Percentiles rank a stretch among this genome's conserved stretches.
These are phyloP conservation scores for Hofmannophila pseudospretella DNA, from an alignment of 2,888 invertebrate species.

Conservation along the genomic window DNA sequence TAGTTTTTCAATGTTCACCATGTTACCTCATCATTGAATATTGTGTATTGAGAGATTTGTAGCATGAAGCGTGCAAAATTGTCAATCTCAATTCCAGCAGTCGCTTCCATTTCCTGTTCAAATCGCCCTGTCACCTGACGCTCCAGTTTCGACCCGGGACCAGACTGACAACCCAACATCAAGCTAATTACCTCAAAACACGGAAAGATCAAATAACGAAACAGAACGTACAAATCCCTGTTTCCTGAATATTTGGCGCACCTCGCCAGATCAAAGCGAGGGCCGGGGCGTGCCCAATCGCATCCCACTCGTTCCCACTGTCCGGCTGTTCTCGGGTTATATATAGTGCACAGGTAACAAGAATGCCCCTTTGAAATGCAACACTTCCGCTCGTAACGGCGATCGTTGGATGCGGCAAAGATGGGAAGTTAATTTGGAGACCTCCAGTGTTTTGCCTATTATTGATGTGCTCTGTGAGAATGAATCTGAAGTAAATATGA, in stretches of 20 bases:
- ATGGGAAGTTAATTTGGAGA: conserved; percentile 12
- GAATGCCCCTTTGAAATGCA: conserved; percentile 73
- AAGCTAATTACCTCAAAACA: conserved; percentile 4
- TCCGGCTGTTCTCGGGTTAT: conserved; percentile 32
- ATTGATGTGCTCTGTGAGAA: not conserved
- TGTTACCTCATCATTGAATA: too few relatives aligned
- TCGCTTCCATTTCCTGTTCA: not conserved
- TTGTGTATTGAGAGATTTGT: too few relatives aligned
- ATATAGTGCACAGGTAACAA: conserved; percentile 73
- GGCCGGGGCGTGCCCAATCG: conserved; percentile 42
- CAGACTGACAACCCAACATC: not conserved
- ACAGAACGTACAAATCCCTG: conserved; percentile 18
- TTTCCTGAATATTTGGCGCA: conserved; percentile 29
- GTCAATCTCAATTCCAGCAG: not conserved
- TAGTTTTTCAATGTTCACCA: too few relatives aligned
- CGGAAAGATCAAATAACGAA: conserved; percentile 12
- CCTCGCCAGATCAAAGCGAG: conserved; percentile 45
- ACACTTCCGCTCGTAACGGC: conserved; percentile 71
- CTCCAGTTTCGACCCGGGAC: conserved; percentile 5
- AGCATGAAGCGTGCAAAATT: too few relatives aligned
- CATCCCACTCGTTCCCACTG: conserved; percentile 18
- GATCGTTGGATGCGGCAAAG: conserved; percentile 29
- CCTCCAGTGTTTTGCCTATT: conserved; percentile 25
- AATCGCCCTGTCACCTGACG: not conserved
- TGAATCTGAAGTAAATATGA: too few relatives aligned